Conservation (phyloP, 2,888 invertebrate genomes). For the Heliconius charithonia region DNA sequence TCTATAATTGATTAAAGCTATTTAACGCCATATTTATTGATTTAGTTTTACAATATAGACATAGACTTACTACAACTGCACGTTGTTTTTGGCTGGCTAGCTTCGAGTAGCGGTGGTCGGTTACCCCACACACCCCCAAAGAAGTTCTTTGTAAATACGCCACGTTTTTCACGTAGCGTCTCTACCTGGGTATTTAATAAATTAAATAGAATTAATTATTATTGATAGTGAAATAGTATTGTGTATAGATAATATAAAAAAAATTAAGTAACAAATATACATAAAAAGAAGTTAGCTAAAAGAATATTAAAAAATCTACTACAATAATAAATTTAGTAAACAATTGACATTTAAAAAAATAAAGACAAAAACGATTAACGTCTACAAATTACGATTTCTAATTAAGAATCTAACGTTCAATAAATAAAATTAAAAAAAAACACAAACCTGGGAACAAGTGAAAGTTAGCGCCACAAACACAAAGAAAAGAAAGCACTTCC, state of each 20-base stretch:
- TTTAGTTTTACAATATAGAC: conserved; percentile 51
- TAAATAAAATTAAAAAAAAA: background rate
- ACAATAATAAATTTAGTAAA: background rate
- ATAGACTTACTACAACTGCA: conserved; percentile 88
- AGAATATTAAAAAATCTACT: no score
- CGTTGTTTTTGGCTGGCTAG: conserved; percentile 74
- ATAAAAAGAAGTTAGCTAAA: no score
- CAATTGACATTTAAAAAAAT: background rate
- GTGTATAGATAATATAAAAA: no score
- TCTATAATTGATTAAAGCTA: background rate
- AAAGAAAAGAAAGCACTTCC: conserved; percentile 71
- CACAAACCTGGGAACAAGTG: conserved; percentile 70
- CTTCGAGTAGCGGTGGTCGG: conserved; percentile 85
- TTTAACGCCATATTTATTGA: background rate
- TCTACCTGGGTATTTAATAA: conserved; percentile 57
- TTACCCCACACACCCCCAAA: conserved; percentile 86
- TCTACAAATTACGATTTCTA: background rate
- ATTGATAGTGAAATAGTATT: no score
- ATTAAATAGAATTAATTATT: background rate
- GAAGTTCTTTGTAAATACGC: conserved; percentile 78
- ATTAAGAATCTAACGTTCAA: background rate
- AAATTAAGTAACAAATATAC: background rate
- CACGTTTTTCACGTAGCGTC: conserved; percentile 59
- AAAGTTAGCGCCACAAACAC: conserved; percentile 69
- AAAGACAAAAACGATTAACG: background rate